Percentiles rank a stretch among this genome's conserved stretches.
Conservation (phyloP, 2,797 vertebrate species). For the Argentina silus region DNA sequence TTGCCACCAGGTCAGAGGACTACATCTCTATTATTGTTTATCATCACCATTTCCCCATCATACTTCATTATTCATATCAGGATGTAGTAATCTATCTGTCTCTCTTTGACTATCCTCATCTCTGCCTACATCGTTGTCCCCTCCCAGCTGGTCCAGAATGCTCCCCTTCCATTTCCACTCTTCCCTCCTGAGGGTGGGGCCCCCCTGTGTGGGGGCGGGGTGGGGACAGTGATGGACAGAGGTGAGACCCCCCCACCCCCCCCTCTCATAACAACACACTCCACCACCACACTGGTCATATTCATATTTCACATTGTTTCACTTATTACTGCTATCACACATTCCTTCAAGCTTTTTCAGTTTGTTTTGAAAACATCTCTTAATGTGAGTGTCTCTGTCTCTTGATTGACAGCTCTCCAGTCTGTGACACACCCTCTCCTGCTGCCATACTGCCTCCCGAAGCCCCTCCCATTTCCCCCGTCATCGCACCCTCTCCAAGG, state of each 20-base stretch:
- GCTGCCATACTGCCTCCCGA: conserved; percentile 70
- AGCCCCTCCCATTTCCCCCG: conserved; percentile 50
- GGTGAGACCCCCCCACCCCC: conserved; percentile 52
- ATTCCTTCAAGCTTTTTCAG: background rate
- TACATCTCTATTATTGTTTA: background rate
- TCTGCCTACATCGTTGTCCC: background rate
- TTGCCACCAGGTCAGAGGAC: conserved; percentile 60
- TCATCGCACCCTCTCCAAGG: conserved; percentile 49
- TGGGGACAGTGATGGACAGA: conserved; percentile 57
- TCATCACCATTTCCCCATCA: conserved; percentile 28
- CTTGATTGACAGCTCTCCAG: conserved; percentile 60
- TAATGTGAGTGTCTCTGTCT: conserved; percentile 14
- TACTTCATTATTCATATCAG: background rate
- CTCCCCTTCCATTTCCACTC: conserved; percentile 50
- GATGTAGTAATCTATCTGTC: background rate
- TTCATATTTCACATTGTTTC: background rate
- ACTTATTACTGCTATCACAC: background rate
- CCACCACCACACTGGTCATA: background rate
- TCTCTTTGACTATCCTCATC: background rate
- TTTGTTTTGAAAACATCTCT: background rate
- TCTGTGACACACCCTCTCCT: conserved; percentile 64
- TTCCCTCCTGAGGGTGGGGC: conserved; percentile 48
- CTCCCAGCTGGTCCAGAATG: conserved; percentile 59
- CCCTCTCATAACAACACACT: background rate
- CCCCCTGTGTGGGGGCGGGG: conserved; percentile 59